Base-by-base conservation (phyloP, 2,888 invertebrate species). In the Sabatieria punctata region DNA sequence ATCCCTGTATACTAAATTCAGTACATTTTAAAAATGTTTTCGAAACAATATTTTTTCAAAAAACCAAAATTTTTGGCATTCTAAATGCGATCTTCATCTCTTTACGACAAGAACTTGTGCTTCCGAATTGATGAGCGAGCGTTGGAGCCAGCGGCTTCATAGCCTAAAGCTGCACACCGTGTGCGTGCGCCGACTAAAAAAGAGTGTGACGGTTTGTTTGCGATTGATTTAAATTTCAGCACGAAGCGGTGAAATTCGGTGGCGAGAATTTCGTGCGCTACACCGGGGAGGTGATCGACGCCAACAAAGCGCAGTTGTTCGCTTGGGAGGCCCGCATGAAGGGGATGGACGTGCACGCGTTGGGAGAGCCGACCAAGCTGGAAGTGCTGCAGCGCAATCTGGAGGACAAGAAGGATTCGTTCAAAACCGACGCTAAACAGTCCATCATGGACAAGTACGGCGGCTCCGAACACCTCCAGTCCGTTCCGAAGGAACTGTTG, bases 361-460 rank as follows among this genome's bases (percentile, higher is more conserved):
- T 95, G 54, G 95, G 95, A 2, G 97, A 97, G 67, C 97, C 97
- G 6, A 99, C 97, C 13, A 93, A 93, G 68, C 71, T 95, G 51
- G 95, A 93, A 67, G 69, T 86, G 56, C 69, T 97, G 49, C 81
- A 88, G 66, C 77, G 80, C 46, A 84, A 93, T 67, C 93, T 85
- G 66, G 80, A 81, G 48, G 77, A 82, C 55, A 84, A 88, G 66
- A 85, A 85, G 65, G 82, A 84, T 35, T 80, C 82, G 56, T 81
- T 85, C 56, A 89, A 95, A 70, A 78, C 80, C 13, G 74, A 82
- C 70, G 81, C 85, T 4, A 72, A 73, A 50, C 77, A 80, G 42
- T 80, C 79, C 46, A 80, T 97, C 47, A 73, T 95, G 36, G 83
- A 85, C 56, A 82, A 80, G 64, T 97, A 97, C 62, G 97, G 97